Base-by-base conservation (phyloP, 2,888 invertebrate genomes). In the Sacculina carcini region DNA sequence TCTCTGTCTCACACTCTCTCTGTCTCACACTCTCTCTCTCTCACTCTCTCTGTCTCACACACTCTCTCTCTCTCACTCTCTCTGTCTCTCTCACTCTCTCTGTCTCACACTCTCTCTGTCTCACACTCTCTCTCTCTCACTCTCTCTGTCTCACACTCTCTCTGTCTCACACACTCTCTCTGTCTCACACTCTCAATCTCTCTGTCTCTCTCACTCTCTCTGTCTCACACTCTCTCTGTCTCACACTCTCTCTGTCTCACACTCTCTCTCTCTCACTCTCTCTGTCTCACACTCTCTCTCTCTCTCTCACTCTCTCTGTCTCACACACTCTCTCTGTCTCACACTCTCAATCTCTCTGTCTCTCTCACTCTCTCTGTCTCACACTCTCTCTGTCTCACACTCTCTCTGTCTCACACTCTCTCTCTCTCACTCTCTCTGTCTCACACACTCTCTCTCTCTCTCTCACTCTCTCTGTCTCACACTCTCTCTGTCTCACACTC, bases 81-180 rank as follows among this genome's bases (percentile, higher is more conserved):
- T 32, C 32, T 47, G n/a, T 47, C 19, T 28, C 32, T 47, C 47
- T 47, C 19, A 21, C 32, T 26, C n/a, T 28, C 32, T 32, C 47
- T 6, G 5, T 28, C 21, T 32, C 31, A 26, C 48, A 31, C 29
- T 32, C 32, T 32, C 48, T 19, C 29, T 32, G 21, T 36, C 34
- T n/a, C 48, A 34, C 34, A 34, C 48, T 48, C 48, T 48, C 29
- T 24, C 32, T 32, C 29, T 16, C 23, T 29, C 23, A 5, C 32
- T 48, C 23, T 32, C 14, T 28, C 32, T 32, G 14, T 14, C 34
- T 32, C 36, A 28, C 21, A n/a, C 32, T 32, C 48, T 19, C 48
- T 32, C 48, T 48, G 31, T 48, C 48, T 48, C 36, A 19, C 36
- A n/a, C 48, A 28, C 34, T 48, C 48, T 48, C 48, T 48, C 32